Base-by-base conservation (phyloP, 1,140 invertebrate species). In the Trypoxylus dichotomus region DNA sequence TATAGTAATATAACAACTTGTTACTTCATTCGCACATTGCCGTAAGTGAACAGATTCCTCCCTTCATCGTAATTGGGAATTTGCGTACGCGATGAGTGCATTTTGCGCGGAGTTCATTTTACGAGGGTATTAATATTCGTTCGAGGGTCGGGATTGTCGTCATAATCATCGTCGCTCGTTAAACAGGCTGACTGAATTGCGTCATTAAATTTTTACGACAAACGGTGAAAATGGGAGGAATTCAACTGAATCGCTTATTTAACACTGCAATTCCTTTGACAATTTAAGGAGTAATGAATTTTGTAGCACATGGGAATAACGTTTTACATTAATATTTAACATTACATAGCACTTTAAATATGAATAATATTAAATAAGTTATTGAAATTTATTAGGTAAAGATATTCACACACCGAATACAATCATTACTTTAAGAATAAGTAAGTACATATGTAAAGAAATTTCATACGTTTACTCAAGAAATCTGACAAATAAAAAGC, bases 151-250 rank as follows among this genome's bases (percentile, higher is more conserved):
- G 24, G 60, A 68, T 68, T 68, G 60, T 68, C 60, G 60, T 24
- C 24, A 68, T 68, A 68, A 68, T 68, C 60, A 68, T 68, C 24
- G 11, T 11, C 21, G 60, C 60, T 68, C 60, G 60, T 68, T 27
- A 68, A 68, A 68, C 21, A 68, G 60, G 24, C 60, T 24, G 19
- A 24, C 6, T 68, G 60, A 68, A 68, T 68, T 68, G 24, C 60
- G 60, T 27, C 60, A 68, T 68, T 68, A 68, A 68, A 68, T 24
- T 68, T 68, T 68, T 68, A 68, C 25, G 60, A 24, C 60, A 29
- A 68, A 24, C 24, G 21, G 19, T 68, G 60, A 68, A 25, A 68
- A 68, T 68, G 60, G 5, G 24, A 15, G 24, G 24, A 29, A 68
- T 29, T 68, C 10, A 68, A 7, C 10, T 8, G 15, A 68, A 68